These are phyloP conservation scores for Notodonta ziczac DNA, from an alignment of 2,888 invertebrate genomes.

Conservation along the genomic window DNA sequence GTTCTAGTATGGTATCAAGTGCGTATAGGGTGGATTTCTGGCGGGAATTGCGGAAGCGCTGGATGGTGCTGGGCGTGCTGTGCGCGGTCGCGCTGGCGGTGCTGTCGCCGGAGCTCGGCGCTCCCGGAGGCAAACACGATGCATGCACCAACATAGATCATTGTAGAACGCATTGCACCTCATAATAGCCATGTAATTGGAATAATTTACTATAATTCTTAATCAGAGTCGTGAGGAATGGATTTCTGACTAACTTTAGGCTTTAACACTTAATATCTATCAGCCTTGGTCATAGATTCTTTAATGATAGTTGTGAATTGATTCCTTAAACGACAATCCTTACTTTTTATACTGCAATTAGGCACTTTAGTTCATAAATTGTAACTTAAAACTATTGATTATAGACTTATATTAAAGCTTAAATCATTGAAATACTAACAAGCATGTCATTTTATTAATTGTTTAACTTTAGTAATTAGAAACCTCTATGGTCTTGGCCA, in stretches of 20 bases:
- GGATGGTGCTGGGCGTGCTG: slow-evolving; percentile 67
- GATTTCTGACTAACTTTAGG: neutral
- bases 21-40: slow-evolving; percentile 58
- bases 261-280: neutral
- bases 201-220: slow-evolving; percentile 30
- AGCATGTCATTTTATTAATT: neutral
- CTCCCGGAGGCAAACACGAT: slow-evolving; percentile 75
- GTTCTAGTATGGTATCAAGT: slow-evolving; percentile 24
- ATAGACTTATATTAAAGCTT: no score
- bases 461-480: no score
- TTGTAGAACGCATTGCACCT: slow-evolving; percentile 74
- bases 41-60: slow-evolving; percentile 57
- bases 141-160: slow-evolving; percentile 67
- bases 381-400: no score
- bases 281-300: neutral
- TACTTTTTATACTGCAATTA: neutral
- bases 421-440: neutral
- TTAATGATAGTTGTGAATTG: neutral
- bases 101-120: slow-evolving; percentile 62
- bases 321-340: neutral
- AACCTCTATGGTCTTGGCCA: no score
- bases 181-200: slow-evolving; percentile 65
- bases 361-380: neutral
- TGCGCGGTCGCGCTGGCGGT: slow-evolving; percentile 60
- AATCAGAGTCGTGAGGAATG: neutral